Evolutionary conservation across 2,113 vertebrate genomes (phyloP).

Genomic region (Semicossyphus pulcher): DNA sequence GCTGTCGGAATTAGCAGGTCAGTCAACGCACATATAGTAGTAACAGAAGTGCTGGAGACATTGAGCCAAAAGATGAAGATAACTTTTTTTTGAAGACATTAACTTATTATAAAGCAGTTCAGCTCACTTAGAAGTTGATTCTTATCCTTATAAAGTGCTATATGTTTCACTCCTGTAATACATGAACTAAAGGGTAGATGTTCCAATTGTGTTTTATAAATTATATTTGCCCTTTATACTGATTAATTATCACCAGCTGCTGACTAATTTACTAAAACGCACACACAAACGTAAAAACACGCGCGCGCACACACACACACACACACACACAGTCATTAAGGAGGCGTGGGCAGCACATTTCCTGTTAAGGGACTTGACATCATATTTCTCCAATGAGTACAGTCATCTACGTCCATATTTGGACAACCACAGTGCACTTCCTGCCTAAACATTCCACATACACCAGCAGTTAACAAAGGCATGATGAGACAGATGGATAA

Average conservation of each 20-base stretch:
- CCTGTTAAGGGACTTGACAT: constrained; percentile 48
- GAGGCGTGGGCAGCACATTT: constrained; percentile 51
- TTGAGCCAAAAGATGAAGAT: background rate
- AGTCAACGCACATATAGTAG: background rate
- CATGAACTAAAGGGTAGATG: background rate
- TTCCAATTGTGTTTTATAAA: background rate
- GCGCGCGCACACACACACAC: constrained; percentile 18
- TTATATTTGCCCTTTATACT: background rate
- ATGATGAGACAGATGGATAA: constrained; percentile 32
- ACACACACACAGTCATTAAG: constrained; percentile 37
- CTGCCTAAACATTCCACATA: constrained; percentile 52
- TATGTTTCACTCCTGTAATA: background rate
- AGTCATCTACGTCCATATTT: constrained; percentile 47
- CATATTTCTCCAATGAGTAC: constrained; percentile 61
- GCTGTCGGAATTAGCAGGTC: background rate
- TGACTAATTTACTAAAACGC: background rate
- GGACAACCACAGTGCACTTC: constrained; percentile 36
- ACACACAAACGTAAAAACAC: constrained; percentile 5
- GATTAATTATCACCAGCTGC: background rate
- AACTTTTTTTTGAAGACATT: background rate
- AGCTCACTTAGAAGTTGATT: background rate
- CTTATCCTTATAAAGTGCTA: background rate
- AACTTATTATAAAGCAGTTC: background rate
- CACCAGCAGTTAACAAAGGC: constrained; percentile 59
- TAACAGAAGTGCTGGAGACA: background rate